These are phyloP conservation scores for Zoroaster sp. DNA, from an alignment of 53 echinoderm and acorn worm genomes.

Conservation along the genomic window DNA sequence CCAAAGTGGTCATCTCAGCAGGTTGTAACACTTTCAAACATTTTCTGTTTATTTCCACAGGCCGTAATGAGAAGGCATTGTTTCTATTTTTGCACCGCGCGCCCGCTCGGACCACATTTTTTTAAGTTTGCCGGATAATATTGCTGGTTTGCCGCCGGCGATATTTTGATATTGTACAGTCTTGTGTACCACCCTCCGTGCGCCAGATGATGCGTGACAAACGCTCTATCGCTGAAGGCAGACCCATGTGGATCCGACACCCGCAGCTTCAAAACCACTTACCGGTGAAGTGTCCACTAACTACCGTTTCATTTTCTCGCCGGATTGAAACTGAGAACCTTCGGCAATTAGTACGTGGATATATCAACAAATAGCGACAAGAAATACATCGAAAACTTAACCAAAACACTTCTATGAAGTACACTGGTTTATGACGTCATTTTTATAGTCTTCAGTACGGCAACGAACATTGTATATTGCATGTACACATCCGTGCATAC, in stretches of 20 bases:
- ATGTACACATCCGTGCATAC: too few species aligned
- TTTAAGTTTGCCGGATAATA: neutral
- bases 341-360: too few species aligned
- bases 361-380: too few species aligned
- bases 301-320: too few species aligned
- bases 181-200: neutral
- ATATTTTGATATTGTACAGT: constrained; percentile 20
- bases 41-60: constrained; percentile 35
- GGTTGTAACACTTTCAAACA: constrained; percentile 14
- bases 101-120: too few species aligned
- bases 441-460: too few species aligned
- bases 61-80: neutral
- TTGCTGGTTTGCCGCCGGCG: constrained; percentile 15
- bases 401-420: too few species aligned
- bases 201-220: neutral
- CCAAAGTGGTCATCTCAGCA: constrained; percentile 13
- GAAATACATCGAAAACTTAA: too few species aligned
- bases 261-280: neutral
- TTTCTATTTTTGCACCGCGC: neutral
- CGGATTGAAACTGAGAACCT: too few species aligned
- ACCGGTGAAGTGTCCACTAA: neutral
- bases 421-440: too few species aligned
- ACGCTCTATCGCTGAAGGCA: neutral
- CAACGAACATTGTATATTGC: too few species aligned
- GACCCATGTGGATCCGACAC: neutral